Evolutionary conservation across 2,797 vertebrate genomes (phyloP).

Genomic region (Halcyon smyrnensis): DNA sequence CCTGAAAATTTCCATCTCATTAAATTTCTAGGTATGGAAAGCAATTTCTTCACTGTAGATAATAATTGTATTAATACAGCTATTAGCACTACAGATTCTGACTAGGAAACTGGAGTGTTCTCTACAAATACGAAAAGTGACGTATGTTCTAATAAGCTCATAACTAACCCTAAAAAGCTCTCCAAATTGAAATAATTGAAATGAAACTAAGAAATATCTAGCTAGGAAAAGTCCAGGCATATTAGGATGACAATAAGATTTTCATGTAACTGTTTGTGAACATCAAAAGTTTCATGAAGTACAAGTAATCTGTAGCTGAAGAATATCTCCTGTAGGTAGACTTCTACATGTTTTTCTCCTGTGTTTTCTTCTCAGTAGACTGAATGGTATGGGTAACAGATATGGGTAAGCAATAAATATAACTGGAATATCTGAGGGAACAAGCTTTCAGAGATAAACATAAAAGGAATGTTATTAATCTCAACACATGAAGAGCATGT

Average conservation of each 20-base stretch:
- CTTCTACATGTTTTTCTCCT: background rate
- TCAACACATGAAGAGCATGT: background rate
- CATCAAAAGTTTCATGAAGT: background rate
- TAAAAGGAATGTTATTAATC: background rate
- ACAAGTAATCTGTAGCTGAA: background rate
- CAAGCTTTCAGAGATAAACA: background rate
- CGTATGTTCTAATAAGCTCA: background rate
- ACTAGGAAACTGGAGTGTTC: background rate
- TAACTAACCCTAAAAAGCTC: background rate
- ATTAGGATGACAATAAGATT: background rate
- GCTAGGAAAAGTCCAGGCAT: background rate
- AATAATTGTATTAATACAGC: slow-evolving; percentile 45
- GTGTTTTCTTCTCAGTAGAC: background rate
- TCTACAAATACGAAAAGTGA: slow-evolving; percentile 42
- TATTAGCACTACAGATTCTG: background rate
- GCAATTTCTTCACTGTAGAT: slow-evolving; percentile 1
- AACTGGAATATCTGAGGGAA: background rate
- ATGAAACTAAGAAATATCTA: background rate
- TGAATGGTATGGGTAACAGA: background rate
- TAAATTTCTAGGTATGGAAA: slow-evolving; percentile 24
- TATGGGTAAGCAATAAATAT: background rate
- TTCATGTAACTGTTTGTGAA: background rate
- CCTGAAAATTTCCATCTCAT: slow-evolving; percentile 39
- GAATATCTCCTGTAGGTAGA: background rate
- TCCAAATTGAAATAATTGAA: background rate